Percentiles rank a stretch among this genome's conserved stretches.
These are phyloP conservation scores for Lipotes vexillifer DNA, from an alignment of 2,113 vertebrate species.

Conservation along the genomic window DNA sequence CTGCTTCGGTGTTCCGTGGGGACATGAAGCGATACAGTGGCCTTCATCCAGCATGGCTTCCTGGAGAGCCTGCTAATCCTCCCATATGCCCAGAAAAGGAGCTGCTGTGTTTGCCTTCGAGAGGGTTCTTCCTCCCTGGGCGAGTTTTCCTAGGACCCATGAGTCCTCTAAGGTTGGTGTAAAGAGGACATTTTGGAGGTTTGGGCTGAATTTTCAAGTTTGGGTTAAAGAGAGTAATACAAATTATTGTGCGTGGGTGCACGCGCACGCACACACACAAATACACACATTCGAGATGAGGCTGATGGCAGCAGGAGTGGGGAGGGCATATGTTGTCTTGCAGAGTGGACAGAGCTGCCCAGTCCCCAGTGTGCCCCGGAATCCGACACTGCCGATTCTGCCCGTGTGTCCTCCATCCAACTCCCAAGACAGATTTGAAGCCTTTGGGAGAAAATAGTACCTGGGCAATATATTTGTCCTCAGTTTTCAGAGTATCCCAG, in stretches of 20 bases:
- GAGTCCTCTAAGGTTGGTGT: not conserved
- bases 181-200: not conserved
- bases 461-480: not conserved
- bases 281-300: not conserved
- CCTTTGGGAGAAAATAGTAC: not conserved
- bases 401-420: not conserved
- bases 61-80: not conserved
- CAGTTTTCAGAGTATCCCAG: not conserved
- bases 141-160: not conserved
- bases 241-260: not conserved
- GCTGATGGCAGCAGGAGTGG: not conserved
- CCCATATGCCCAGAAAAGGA: not conserved
- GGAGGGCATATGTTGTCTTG: not conserved
- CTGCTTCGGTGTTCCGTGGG: slow-evolving; percentile 7
- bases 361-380: not conserved
- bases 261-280: not conserved
- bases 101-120: not conserved
- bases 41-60: not conserved
- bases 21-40: not conserved
- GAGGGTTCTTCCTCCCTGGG: not conserved
- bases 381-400: not conserved
- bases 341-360: not conserved
- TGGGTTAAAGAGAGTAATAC: not conserved
- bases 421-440: not conserved
- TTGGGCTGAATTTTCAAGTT: not conserved